These are phyloP conservation scores for Ostrea edulis DNA, from an alignment of 1,140 invertebrate genomes.

Conservation along the genomic window DNA sequence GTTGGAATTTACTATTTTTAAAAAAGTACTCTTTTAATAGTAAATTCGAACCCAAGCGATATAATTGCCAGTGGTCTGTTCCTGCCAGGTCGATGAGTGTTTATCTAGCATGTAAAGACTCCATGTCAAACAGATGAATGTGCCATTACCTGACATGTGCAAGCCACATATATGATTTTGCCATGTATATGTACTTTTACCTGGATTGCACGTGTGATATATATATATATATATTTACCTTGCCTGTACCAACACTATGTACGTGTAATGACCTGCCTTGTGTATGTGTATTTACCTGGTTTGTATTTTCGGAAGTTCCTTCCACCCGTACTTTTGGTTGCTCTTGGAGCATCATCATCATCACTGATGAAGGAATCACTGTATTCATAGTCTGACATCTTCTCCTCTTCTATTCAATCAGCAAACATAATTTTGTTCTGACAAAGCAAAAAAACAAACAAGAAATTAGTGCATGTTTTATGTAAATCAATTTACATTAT, in stretches of 20 bases:
- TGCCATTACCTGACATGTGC: too few relatives aligned
- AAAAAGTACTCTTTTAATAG: too few relatives aligned
- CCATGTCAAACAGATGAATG: too few relatives aligned
- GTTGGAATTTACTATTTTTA: too few relatives aligned
- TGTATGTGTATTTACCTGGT: constrained; percentile 24
- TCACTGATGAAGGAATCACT: constrained; percentile 63
- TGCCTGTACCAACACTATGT: not conserved
- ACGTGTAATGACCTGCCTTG: not conserved
- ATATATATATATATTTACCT: not conserved
- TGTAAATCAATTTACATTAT: too few relatives aligned
- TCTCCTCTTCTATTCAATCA: constrained; percentile 21
- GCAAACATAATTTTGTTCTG: not conserved
- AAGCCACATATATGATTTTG: not conserved
- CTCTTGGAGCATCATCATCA: constrained; percentile 49
- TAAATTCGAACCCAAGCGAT: too few relatives aligned
- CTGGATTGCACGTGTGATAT: not conserved
- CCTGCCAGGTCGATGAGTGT: too few relatives aligned
- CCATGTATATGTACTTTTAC: not conserved
- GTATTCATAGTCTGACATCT: constrained; percentile 55
- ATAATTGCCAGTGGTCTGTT: too few relatives aligned
- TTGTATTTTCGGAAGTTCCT: not conserved
- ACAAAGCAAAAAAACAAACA: not conserved
- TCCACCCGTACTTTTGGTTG: constrained; percentile 3
- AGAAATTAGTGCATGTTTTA: too few relatives aligned
- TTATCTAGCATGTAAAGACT: too few relatives aligned